Base-by-base conservation (phyloP, 2,797 vertebrate genomes). In the Naso thynnoides region DNA sequence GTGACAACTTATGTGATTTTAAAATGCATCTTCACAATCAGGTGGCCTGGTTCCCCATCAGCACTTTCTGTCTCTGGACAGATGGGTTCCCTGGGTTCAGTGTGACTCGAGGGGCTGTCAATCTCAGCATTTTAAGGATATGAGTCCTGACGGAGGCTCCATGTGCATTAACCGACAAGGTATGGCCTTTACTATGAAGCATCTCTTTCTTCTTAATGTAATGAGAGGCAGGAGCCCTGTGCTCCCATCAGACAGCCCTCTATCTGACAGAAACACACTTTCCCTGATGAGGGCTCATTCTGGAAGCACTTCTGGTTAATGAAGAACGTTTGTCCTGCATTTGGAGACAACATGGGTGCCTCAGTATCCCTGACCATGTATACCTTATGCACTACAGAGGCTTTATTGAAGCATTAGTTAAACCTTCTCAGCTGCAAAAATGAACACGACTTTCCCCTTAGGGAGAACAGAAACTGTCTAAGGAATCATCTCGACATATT, bases 221-320 rank as follows among this genome's bases (percentile, higher is more conserved):
- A 94, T 94, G 90, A 90, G 87, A 87, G 72, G 76, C 73, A 76
- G 72, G 60, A 60, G 82, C 73, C 85, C 80, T 58, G 53, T 73
- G 84, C 78, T 84, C 66, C 74, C 75, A 53, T 54, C 76, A 70
- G 83, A 77, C 81, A 76, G 75, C 70, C 77, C 67, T 84, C 84
- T 72, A 72, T 80, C 86, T 86, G 87, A 92, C 91, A 92, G 54
- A 69, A 91, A 90, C 86, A 88, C 92, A 94, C 93, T 95, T 91
- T 88, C 63, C 78, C 76, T 93, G 90, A 95, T 93, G 90, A 93
- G 85, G 79, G 72, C 41, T 76, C 23, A 47, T 91, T 82, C 83
- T 65, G 56, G 61, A 74, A 76, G 88, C 91, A 93, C 92, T 93
- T 58, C 70, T 82, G 76, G 59, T 79, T 93, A 91, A 93, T 94